Conservation (phyloP, 2,888 invertebrate species). For the Ommatoiulus sabulosus region DNA sequence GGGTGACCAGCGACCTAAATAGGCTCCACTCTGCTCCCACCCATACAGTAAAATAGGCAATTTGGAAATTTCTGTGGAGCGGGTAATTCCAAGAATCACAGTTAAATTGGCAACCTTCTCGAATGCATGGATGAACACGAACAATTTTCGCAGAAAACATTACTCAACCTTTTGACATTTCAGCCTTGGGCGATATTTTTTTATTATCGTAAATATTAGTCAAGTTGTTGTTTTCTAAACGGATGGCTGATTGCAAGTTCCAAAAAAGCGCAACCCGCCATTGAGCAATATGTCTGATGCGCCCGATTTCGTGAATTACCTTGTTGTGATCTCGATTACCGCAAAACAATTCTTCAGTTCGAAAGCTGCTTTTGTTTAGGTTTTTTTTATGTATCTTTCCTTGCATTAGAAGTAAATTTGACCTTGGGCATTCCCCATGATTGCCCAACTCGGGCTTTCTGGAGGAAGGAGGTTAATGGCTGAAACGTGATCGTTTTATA, state of each 20-base stretch:
- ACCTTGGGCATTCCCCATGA: neutral
- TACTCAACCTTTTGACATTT: neutral
- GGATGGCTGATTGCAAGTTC: neutral
- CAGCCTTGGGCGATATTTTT: neutral
- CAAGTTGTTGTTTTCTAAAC: neutral
- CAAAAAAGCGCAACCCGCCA: neutral
- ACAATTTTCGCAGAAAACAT: neutral
- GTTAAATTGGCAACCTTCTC: neutral
- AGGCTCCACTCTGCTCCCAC: too few species aligned
- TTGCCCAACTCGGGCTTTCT: neutral
- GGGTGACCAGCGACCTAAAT: too few species aligned
- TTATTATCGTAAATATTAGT: neutral
- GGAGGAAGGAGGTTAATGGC: neutral
- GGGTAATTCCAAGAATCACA: too few species aligned
- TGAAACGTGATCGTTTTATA: neutral
- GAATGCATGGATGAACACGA: neutral
- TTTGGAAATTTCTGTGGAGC: too few species aligned
- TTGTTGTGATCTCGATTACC: neutral
- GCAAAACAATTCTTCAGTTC: neutral
- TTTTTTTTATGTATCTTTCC: neutral
- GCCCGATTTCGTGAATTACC: neutral
- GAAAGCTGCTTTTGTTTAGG: neutral
- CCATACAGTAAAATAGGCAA: too few species aligned
- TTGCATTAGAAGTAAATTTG: neutral
- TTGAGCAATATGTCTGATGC: neutral